Base-by-base conservation (phyloP, 2,113 vertebrate genomes). In the Melanocharis versteri region DNA sequence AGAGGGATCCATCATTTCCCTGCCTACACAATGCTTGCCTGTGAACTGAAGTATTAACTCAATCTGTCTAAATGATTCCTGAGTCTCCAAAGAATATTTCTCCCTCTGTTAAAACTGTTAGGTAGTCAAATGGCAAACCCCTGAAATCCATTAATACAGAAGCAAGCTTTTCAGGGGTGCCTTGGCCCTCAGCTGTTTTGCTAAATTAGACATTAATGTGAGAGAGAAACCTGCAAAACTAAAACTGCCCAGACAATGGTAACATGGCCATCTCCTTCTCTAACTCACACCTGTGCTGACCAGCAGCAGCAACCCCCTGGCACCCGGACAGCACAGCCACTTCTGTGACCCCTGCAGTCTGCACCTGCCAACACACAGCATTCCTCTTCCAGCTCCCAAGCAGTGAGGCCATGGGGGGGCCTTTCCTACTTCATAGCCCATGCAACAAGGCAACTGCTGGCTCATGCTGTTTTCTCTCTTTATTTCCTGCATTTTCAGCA, bases 401-500 rank as follows among this genome's bases (percentile, higher is more conserved):
- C 61, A 50, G 13, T 7, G 45, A 57, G 47, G 66, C 45, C 50
- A 77, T 1, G 3, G 42, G 26, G n/a, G 11, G 16, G 28, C 11
- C 47, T 62, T 73, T 75, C 42, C 45, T 58, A 4, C 27, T 77
- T 69, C 42, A 15, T 20, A 22, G 10, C 27, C 28, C 24, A 3
- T 9, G 33, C 56, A 89, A 64, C 51, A 81, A 39, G 35, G 33
- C 64, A 87, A n/a, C 60, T 75, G 35, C 65, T 89, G 72, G 45
- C 47, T 76, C 7, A 3, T 6, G 19, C 30, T 58, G 6, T 2
- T 72, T 90, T 79, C 71, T 45, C 42, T 42, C 47, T 57, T 70
- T 35, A 85, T 72, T 92, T 77, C 79, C 71, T 86, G 62, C 68
- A 58, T 81, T 94, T 96, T 95, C 91, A 96, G 68, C 89, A 90